phyloP scores from a whole-genome alignment of 2,888 invertebrate species.

The Eilema griseolum region DNA sequence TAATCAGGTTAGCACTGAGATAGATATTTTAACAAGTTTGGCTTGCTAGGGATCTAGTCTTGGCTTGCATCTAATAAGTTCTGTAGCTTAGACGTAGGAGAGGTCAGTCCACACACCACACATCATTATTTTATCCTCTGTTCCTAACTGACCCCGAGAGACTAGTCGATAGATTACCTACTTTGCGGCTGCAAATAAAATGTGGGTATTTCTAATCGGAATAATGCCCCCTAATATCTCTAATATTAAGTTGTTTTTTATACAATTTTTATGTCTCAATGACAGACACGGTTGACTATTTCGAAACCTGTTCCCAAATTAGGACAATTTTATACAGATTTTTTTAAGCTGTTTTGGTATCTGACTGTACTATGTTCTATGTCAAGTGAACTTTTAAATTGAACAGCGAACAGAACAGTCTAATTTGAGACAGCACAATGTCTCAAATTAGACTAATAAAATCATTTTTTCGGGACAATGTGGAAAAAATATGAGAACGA shows the following conservation, averaged over 20 bases:
- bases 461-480: no score
- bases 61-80: neutral
- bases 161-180: neutral
- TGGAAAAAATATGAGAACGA: no score
- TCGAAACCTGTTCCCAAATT: no score
- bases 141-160: neutral
- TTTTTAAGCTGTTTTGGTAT: no score
- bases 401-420: no score
- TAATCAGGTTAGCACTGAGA: neutral
- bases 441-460: no score
- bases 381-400: no score
- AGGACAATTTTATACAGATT: no score
- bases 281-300: no score
- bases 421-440: no score
- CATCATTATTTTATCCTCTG: no score
- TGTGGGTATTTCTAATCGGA: neutral
- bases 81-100: neutral
- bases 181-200: neutral
- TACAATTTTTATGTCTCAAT: neutral
- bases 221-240: neutral
- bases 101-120: neutral
- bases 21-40: neutral
- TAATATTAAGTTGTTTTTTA: neutral
- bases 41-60: neutral
- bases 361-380: no score